Evolutionary conservation across 2,888 invertebrate species (phyloP), one percentile per base, ranked within the genome.

Genomic region (Seladonia tumulorum): DNA sequence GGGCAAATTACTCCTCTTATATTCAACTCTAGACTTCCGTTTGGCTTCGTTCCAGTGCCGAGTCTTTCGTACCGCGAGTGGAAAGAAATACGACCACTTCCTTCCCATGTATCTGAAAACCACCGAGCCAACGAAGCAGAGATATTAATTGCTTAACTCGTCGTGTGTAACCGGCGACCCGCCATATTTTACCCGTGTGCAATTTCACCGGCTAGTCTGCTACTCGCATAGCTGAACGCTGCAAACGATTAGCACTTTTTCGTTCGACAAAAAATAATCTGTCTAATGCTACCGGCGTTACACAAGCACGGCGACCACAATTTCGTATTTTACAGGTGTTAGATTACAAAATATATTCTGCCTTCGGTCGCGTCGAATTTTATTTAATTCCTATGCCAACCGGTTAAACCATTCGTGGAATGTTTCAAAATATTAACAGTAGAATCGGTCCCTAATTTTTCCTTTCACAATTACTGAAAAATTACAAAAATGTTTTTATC

Each of bases 21-120:
- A 60, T 57, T 78, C 53, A 53, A 53, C 49, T 49, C 35, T 68
- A 63, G 47, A 39, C 70, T 81, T 53, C 49, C 53, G 75, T 53
- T 79, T 72, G 72, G 60, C 79, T 45, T 60, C 57, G 47, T 81
- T 63, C 71, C 81, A 60, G n/a, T 29, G 73, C 76, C 73, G 53
- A 60, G 18, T 70, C 60, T 39, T 82, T 73, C 49, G 53, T 83
- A 82, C 77, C 76, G 42, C 47, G 39, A 60, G 53, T 42, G 12
- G 85, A 87, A 80, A 79, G 85, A 87, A 80, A 85, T 77, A 79
- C 68, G 71, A 76, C 75, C 75, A 72, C 72, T 82, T 85, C 79
- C 85, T 83, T 83, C 76, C 83, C 76, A 47, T 84, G 57, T 25
- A 45, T 75, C 29, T 74, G 66, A n/a, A 81, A 78, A 71, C 70